Base-by-base conservation (phyloP, 2,888 invertebrate genomes). In the Seladonia tumulorum region DNA sequence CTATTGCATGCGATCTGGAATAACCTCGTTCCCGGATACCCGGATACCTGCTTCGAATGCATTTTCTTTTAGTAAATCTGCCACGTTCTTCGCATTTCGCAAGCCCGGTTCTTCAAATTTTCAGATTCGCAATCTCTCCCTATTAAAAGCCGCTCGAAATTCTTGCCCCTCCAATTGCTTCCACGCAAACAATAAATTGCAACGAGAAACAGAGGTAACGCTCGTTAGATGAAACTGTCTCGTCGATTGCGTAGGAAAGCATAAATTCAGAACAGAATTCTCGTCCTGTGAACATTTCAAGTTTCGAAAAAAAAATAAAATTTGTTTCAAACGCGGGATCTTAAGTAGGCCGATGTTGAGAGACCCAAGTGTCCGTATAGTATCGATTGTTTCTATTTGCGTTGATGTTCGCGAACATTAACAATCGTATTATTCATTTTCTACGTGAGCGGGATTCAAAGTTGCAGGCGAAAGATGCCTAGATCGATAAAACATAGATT, bases 1-100 rank as follows among this genome's bases (percentile, higher is more conserved):
- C 70, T 85, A 79, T 82, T 85, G 82, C 85, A 79, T 79, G 76
- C 82, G 76, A 85, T 83, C 80, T 53, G 35, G 60, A 82, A 76
- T 79, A 83, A 83, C 74, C 79, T 77, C 76, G 29, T 79, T 80
- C 29, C 63, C 49, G 42, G 42, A 70, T 84, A 78, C 68, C 79
- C 16, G 25, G 53, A 76, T 85, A 83, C 57, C 42, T 53, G 53
- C 63, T 83, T 71, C 22, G 45, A 74, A 76, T 79, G 79, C 49
- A 79, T 76, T 74, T 57, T 76, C 53, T 60, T 79, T 79, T 76
- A 75, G 63, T 73, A 76, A 79, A 83, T 83, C 79, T 68, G 73
- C 76, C 72, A 80, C 76, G 79, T 74, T 76, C 42, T 63, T 14
- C 45, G 14, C 78, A 47, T 81, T 84, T 78, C 45, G 42, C 72